Evolutionary conservation across 2,113 vertebrate genomes (phyloP).

Genomic region (Paramisgurnus dabryanus): DNA sequence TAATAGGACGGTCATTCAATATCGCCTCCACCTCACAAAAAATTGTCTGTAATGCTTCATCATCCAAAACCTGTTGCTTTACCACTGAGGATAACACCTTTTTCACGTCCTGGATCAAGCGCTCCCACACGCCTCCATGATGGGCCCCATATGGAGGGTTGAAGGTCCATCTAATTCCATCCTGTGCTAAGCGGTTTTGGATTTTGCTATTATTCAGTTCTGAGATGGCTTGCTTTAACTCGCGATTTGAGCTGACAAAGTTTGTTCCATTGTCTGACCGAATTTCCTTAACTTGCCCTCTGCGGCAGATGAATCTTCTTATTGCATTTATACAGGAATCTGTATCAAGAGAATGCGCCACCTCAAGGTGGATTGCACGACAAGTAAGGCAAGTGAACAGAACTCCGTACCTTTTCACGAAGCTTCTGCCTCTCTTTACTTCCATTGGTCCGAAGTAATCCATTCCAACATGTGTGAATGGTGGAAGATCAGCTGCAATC

Average conservation of each 20-base stretch:
- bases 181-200: no score
- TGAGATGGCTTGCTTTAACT: not conserved
- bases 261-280: not conserved
- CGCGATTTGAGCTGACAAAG: not conserved
- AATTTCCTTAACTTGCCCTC: not conserved
- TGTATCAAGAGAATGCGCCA: not conserved
- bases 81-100: no score
- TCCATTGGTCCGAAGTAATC: conserved; percentile 14
- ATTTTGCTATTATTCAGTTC: not conserved
- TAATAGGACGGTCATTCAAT: no score
- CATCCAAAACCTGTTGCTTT: no score
- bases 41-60: no score
- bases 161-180: not conserved
- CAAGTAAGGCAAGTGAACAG: not conserved
- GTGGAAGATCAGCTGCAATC: not conserved
- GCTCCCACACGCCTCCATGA: not conserved
- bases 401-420: conserved; percentile 1
- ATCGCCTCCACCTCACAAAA: no score
- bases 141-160: not conserved
- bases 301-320: not conserved
- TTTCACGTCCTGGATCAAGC: no score
- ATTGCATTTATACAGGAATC: conserved; percentile 7
- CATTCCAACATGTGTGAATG: not conserved
- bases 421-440: not conserved
- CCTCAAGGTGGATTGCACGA: not conserved